phyloP scores from a whole-genome alignment of 2,888 invertebrate genomes.

The Leptinotarsa juncta region DNA sequence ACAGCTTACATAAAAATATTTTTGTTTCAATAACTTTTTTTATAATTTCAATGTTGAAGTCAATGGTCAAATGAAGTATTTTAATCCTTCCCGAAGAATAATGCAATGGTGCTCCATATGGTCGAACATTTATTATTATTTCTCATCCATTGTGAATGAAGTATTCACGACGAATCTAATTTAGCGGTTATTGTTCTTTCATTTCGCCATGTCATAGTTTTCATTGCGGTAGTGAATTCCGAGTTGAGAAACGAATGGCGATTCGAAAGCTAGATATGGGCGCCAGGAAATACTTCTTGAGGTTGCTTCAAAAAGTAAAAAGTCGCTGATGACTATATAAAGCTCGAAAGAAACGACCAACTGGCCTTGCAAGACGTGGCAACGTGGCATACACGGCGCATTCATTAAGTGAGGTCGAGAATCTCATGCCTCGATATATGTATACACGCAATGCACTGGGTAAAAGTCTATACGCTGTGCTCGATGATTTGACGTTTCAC shows the following conservation, averaged over 20 bases:
- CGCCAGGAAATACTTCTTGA: slow-evolving; percentile 60
- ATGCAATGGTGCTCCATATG: no score
- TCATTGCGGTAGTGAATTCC: slow-evolving; percentile 8
- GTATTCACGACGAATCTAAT: no score
- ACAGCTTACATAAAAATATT: no score
- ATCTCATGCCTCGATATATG: slow-evolving; percentile 31
- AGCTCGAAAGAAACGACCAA: slow-evolving; percentile 65
- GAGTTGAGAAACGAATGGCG: not conserved
- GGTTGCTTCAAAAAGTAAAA: slow-evolving; percentile 45
- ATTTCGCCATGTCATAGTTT: not conserved
- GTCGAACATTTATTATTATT: no score
- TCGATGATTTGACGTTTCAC: slow-evolving; percentile 31
- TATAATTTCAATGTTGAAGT: no score
- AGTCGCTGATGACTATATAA: slow-evolving; percentile 67
- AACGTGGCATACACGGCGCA: slow-evolving; percentile 47
- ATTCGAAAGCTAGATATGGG: slow-evolving; percentile 60
- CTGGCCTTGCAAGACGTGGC: slow-evolving; percentile 69
- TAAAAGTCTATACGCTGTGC: slow-evolving; percentile 28
- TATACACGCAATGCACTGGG: slow-evolving; percentile 31
- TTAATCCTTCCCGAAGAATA: no score
- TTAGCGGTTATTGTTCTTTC: not conserved
- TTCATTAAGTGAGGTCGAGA: slow-evolving; percentile 36
- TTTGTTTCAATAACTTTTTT: no score
- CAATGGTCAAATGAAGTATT: no score
- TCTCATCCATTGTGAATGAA: no score